Base-by-base conservation (phyloP, 2,888 invertebrate species). In the Scelioninae gen. 2 region DNA sequence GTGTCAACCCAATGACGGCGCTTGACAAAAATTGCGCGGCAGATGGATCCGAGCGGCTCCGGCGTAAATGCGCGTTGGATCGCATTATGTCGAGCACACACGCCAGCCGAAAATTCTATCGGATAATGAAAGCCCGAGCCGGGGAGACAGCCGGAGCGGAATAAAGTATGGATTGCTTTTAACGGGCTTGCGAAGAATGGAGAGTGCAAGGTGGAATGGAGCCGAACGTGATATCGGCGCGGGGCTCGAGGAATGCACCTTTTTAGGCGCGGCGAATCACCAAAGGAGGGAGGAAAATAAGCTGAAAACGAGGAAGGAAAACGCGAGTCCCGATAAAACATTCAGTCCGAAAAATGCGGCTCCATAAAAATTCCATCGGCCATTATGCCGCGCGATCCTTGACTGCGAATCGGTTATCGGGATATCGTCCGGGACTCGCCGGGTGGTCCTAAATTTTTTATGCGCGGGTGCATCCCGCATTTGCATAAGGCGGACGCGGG, bases 131-230 rank as follows among this genome's bases (percentile, higher is more conserved):
- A 25, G 74, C 74, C 70, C 64, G 72, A 75, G 57, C 69, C 69
- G 58, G 52, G 68, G 67, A 74, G 75, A 76, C 74, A 76, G 75
- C 61, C 53, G 74, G 76, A 73, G 75, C 77, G 75, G 80, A 81
- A 81, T 81, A 79, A 81, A 81, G 80, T 79, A 81, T 80, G 80
- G 80, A 81, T 81, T 80, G 81, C 81, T 81, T 81, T 81, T 81
- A 81, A 81, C 80, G 80, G 80, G 73, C 73, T 81, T 74, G 60
- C 76, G 75, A 77, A 79, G 80, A 80, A 81, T 80, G 67, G 77
- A 77, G 6, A 77, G 63, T 78, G 78, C 76, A 77, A 74, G 77
- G 77, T 75, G 68, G 78, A 77, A 77, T 74, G 67, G 79, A 76
- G n/a, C n/a, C n/a, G n/a, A n/a, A n/a, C n/a, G n/a, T n/a, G n/a